Base-by-base conservation (phyloP, 2,888 invertebrate species). In the Sarcophaga rosellei region DNA sequence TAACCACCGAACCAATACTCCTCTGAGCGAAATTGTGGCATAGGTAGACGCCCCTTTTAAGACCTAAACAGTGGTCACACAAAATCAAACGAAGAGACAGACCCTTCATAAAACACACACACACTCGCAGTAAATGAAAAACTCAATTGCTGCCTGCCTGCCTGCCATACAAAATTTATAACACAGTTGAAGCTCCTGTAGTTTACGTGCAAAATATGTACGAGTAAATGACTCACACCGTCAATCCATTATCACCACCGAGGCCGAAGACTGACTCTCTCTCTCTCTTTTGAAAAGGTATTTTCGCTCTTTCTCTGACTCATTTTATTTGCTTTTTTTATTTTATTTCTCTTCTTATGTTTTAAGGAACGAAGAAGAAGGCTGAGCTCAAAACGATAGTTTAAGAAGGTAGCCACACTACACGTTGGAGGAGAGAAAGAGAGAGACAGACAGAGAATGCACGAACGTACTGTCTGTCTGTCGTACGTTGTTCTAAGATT, bases 21-120 rank as follows among this genome's bases (percentile, higher is more conserved):
- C 84, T 85, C 87, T 81, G 88, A 86, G 86, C 85, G 70, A 66
- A 84, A 84, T 84, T 78, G 84, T 81, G 81, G 81, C 81, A 66
- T 84, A 81, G 78, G 84, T 84, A 81, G 86, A 84, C 86, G 86
- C 86, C 86, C 86, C 75, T 86, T 86, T 84, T 76, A 70, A 25
- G 10, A 15, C 25, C 23, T 1, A 20, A 44, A 25, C n/a, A 44
- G 44, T 20, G 17, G 15, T 10, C 17, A 65, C 25, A 74, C 44
- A 21, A 5, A 35, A 2, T 35, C 35, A 35, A 2, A 35, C 35
- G 35, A 35, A 35, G 35, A 35, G 35, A 35, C 35, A 35, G 8
- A 10, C 35, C 35, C 35, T 35, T 35, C 8, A 10, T 10, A 35
- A 35, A 8, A 35, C 35, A 35, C 35, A 35, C 6, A 6, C 35